Base-by-base conservation (phyloP, 2,888 invertebrate species). In the Chrysopilus asiliformis region DNA sequence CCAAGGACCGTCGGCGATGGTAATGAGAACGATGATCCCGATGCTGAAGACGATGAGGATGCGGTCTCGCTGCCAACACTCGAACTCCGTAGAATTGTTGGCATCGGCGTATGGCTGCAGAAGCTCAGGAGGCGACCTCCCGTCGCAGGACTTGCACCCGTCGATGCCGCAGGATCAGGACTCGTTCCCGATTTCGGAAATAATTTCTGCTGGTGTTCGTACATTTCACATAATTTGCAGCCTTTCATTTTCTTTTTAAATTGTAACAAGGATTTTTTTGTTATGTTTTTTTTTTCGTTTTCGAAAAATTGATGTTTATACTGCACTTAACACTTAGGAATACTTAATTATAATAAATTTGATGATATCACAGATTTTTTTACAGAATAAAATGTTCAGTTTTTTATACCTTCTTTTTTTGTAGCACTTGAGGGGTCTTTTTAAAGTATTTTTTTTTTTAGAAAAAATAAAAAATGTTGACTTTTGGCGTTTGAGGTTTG, bases 61-160 rank as follows among this genome's bases (percentile, higher is more conserved):
- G 40, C 31, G 16, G 57, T 58, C 47, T 53, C 55, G 43, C 49
- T 55, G 47, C 58, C 55, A 38, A 56, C 56, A 47, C 57, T 59
- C 29, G 57, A 56, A 46, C 58, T 57, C 36, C 56, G 54, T 34
- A 39, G 39, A 5, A 36, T 32, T 20, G 39, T 27, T n/a, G n/a
- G n/a, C n/a, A n/a, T n/a, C n/a, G n/a, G n/a, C 22, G 34, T 25
- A 25, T 42, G 39, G 13, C 32, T 37, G 34, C 39, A 37, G 27
- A 27, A 36, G 32, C 33, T 38, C 16, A 38, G 26, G 5, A 36
- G 20, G 15, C 36, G 42, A 25, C 26, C 31, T 22, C 30, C 18
- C 9, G 15, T 36, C 12, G 24, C 20, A 7, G 19, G 24, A 4
- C 22, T 17, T 15, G 24, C 18, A 14, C 20, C 22, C 16, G 35